These are phyloP conservation scores for Bombus balteatus DNA, from an alignment of 1,140 invertebrate species.

Conservation along the genomic window DNA sequence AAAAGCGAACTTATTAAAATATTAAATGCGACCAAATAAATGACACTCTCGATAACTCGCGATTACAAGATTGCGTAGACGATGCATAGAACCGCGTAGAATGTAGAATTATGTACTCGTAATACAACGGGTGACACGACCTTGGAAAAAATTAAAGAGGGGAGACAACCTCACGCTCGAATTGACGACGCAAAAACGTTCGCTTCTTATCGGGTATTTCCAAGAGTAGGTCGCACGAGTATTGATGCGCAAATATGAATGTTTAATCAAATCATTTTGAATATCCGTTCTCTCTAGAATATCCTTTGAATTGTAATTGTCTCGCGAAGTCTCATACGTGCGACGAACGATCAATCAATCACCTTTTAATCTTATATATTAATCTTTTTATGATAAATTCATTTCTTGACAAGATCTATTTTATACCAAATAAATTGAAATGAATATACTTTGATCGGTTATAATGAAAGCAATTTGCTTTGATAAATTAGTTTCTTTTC, in stretches of 20 bases:
- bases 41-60: background rate
- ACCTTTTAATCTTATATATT: too few relatives aligned
- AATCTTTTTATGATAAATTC: too few relatives aligned
- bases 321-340: background rate
- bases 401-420: too few relatives aligned
- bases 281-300: background rate
- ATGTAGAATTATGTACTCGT: background rate
- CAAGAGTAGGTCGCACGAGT: slow-evolving; percentile 36
- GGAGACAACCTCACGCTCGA: slow-evolving; percentile 6
- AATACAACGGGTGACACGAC: background rate
- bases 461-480: background rate
- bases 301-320: slow-evolving; percentile 8
- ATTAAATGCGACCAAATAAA: background rate
- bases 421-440: too few relatives aligned
- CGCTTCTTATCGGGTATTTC: slow-evolving; percentile 33
- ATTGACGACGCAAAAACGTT: slow-evolving; percentile 37
- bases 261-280: slow-evolving; percentile 26
- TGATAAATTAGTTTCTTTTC: background rate
- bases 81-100: background rate
- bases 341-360: too few relatives aligned
- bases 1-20: too few relatives aligned
- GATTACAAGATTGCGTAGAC: background rate
- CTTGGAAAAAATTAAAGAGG: slow-evolving; percentile 8
- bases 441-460: too few relatives aligned
- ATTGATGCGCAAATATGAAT: slow-evolving; percentile 27